phyloP scores from a whole-genome alignment of 2,888 invertebrate genomes.

The Agriopis marginaria region DNA sequence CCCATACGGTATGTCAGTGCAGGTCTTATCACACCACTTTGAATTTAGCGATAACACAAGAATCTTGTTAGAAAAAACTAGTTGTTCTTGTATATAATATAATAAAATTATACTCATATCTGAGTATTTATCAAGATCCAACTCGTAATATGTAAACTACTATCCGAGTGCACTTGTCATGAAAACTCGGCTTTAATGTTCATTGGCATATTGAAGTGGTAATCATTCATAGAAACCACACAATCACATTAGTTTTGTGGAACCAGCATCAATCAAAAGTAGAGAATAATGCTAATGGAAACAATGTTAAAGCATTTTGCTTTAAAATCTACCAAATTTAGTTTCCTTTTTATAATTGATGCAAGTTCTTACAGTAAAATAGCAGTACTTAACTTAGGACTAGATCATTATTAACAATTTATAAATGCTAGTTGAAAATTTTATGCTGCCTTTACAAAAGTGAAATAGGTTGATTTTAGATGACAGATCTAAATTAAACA shows the following conservation, averaged over 20 bases:
- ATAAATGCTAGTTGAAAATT: constrained; percentile 14
- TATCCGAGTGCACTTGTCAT: background rate
- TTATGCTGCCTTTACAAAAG: background rate
- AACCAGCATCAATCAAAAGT: background rate
- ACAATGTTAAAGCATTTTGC: background rate
- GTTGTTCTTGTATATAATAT: no score
- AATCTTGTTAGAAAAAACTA: no score
- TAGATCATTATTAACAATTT: constrained; percentile 12
- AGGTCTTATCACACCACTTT: no score
- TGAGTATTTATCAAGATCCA: background rate
- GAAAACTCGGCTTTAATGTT: background rate
- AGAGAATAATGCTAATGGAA: background rate
- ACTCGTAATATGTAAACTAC: background rate
- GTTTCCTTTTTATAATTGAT: background rate
- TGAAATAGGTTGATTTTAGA: background rate
- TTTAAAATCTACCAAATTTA: background rate
- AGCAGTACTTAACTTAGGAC: constrained; percentile 14
- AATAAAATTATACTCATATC: no score
- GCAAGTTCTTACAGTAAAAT: constrained; percentile 3
- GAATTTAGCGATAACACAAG: no score
- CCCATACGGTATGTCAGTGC: no score
- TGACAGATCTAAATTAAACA: background rate
- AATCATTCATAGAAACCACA: background rate
- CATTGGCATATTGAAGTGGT: background rate
- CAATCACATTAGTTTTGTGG: background rate